Conservation (phyloP, 2,888 invertebrate genomes). For the Linnaemya tessellans region DNA sequence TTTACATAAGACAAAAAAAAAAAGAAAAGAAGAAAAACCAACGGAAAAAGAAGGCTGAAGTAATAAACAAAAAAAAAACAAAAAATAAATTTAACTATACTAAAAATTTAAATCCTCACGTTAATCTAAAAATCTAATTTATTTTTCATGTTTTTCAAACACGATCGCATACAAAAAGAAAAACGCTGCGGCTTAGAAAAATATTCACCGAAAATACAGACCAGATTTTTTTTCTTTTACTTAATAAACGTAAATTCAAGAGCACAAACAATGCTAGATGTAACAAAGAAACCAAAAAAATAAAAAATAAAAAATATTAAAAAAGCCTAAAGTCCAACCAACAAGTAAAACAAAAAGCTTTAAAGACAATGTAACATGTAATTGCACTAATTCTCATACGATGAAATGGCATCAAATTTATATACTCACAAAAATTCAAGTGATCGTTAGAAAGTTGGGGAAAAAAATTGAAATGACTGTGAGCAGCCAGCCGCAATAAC, state of each 20-base stretch:
- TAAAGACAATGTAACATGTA: constrained; percentile 70
- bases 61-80: constrained; percentile 15
- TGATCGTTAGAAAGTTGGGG: constrained; percentile 33
- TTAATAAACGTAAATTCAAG: constrained; percentile 72
- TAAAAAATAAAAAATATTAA: constrained; percentile 10
- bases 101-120: constrained; percentile 69
- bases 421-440: constrained; percentile 61
- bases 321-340: constrained; percentile 65
- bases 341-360: constrained; percentile 38
- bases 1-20: constrained; percentile 60
- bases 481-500: background rate
- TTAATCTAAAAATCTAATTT: constrained; percentile 74
- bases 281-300: constrained; percentile 7
- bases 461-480: background rate
- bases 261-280: constrained; percentile 43
- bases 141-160: constrained; percentile 73
- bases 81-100: constrained; percentile 42
- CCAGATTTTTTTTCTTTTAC: constrained; percentile 36
- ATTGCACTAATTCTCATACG: constrained; percentile 73
- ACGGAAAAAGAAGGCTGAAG: constrained; percentile 18
- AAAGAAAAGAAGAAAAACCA: no score
- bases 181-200: constrained; percentile 53
- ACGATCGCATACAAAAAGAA: constrained; percentile 65
- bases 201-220: constrained; percentile 42
- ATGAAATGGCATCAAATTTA: constrained; percentile 70